Evolutionary conservation across 2,113 vertebrate species (phyloP), one percentile per base, ranked within the genome.

Genomic region (Pungitius pungitius): DNA sequence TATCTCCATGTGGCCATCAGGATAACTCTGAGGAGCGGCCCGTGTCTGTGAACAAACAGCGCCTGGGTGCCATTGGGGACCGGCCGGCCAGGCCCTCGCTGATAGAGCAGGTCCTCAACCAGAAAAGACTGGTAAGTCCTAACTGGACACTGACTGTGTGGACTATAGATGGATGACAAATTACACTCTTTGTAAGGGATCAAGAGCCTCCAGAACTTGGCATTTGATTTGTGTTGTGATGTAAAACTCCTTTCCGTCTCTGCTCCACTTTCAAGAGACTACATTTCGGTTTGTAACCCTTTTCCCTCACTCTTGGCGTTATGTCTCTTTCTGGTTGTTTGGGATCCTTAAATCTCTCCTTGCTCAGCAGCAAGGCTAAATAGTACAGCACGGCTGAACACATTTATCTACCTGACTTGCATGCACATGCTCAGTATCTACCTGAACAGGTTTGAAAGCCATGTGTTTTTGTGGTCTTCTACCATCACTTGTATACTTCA

Each of bases 21-120:
- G 97, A 99, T 75, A 93, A 83, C 69, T 83, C 94, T 57, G 97
- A 99, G 77, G 96, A 95, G 73, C 82, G 95, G 30, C 94, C 97
- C 0, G 93, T 97, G 40, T 97, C 97, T 69, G 95, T 95, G 66
- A 95, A 96, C 69, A 99, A 99, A 81, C 98, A 97, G 85, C 96
- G 96, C 70, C 90, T 97, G 7, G 95, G 96, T 37, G 91, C 93
- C 55, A 85, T 97, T 66, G 97, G 96, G 17, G 97, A 99, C 89
- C 94, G 98, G n/a, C 96, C 97, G 30, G 92, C 96, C 80, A 96
- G 96, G 89, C 98, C 98, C 42, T 96, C 96, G 15, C 95, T 99
- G 72, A 93, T 99, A 64, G 98, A 99, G 80, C 98, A 99, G 94
- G 98, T 99, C 43, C 89, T 99, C 83, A 99, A 98, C 90, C 97